Evolutionary conservation across 2,888 invertebrate species (phyloP).

Genomic region (Nasonia oneida): DNA sequence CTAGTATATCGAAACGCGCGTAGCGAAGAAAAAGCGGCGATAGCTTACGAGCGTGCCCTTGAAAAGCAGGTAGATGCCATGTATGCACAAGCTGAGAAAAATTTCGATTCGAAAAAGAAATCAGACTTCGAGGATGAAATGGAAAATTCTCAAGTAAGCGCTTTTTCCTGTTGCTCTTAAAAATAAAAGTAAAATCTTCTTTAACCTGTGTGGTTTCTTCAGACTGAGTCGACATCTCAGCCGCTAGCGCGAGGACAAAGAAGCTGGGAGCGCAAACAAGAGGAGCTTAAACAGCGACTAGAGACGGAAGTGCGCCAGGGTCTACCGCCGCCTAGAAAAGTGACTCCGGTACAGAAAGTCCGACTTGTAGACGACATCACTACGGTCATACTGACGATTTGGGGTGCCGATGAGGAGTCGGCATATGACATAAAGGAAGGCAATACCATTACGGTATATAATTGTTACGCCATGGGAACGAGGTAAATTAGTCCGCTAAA

Average conservation of each 20-base stretch:
- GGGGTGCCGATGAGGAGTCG: conserved; percentile 85
- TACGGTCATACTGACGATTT: conserved; percentile 83
- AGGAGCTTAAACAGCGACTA: conserved; percentile 70
- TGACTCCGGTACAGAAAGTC: conserved; percentile 79
- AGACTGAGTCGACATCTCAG: background rate
- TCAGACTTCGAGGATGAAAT: conserved; percentile 48
- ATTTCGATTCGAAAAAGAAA: conserved; percentile 64
- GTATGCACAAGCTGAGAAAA: conserved; percentile 69
- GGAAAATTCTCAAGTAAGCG: conserved; percentile 57
- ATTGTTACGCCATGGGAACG: conserved; percentile 81
- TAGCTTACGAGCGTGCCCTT: conserved; percentile 69
- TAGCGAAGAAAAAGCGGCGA: conserved; percentile 74
- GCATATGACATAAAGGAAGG: conserved; percentile 83
- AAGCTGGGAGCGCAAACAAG: conserved; percentile 63
- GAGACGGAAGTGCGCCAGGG: conserved; percentile 71
- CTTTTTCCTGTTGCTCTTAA: background rate
- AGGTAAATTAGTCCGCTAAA: conserved; percentile 71
- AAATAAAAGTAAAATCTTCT: background rate
- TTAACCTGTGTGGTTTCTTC: background rate
- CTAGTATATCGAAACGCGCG: conserved; percentile 74
- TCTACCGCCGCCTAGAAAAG: conserved; percentile 75
- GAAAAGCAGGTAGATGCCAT: conserved; percentile 71
- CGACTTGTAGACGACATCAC: conserved; percentile 78
- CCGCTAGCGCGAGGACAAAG: background rate
- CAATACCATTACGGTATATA: conserved; percentile 82